These are phyloP conservation scores for Neosilurus hyrtlii DNA, from an alignment of 2,797 vertebrate genomes.

Conservation along the genomic window DNA sequence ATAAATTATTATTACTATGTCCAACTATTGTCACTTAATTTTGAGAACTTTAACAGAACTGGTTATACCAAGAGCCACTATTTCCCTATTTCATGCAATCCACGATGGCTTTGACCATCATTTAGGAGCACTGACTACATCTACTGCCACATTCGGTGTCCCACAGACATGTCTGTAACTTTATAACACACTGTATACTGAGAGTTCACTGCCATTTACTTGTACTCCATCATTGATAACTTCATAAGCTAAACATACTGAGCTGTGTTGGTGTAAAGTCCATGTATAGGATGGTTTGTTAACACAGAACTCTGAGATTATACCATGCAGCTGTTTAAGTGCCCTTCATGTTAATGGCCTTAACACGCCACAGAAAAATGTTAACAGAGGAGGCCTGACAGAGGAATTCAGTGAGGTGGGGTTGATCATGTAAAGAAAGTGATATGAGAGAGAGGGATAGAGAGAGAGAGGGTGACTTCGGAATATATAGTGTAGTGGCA, in stretches of 20 bases:
- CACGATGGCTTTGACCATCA: neutral
- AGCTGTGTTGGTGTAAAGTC: constrained; percentile 35
- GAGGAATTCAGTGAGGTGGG: neutral
- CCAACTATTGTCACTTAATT: neutral
- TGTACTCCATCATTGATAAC: neutral
- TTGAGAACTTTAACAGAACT: neutral
- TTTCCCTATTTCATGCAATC: neutral
- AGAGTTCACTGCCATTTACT: neutral
- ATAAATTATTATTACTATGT: neutral
- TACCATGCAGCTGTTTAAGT: constrained; percentile 40
- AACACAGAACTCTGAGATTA: constrained; percentile 5
- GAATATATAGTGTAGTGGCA: neutral
- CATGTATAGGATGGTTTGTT: constrained; percentile 30
- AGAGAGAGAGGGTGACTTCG: neutral
- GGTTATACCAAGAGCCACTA: neutral
- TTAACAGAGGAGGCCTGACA: constrained; percentile 30
- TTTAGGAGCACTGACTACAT: neutral
- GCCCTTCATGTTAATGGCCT: constrained; percentile 33
- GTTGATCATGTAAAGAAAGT: neutral
- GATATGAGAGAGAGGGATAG: neutral
- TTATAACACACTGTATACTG: neutral
- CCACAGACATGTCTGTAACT: neutral
- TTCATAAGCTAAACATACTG: constrained; percentile 17
- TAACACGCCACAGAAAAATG: constrained; percentile 41
- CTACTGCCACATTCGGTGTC: neutral